phyloP scores from a whole-genome alignment of 2,113 vertebrate genomes.

The Muntiacus reevesi region DNA sequence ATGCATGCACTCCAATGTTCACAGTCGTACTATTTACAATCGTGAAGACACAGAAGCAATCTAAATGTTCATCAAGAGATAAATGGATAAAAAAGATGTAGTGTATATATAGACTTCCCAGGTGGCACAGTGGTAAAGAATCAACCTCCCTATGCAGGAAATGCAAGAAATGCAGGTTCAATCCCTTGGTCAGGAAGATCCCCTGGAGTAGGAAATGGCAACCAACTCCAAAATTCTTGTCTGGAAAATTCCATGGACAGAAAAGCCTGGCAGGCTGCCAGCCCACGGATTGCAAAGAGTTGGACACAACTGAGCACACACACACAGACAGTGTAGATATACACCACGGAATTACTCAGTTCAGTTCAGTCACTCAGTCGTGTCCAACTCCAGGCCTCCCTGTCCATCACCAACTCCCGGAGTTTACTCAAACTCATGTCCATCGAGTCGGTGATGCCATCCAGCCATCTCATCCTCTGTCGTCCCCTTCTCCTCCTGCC shows the following conservation, averaged over 20 bases:
- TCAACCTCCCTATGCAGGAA: not conserved
- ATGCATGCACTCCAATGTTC: not conserved
- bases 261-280: not conserved
- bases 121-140: not conserved
- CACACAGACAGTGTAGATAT: not conserved
- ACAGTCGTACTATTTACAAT: not conserved
- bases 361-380: too few species aligned
- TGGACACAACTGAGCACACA: not conserved
- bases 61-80: not conserved
- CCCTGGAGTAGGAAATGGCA: not conserved
- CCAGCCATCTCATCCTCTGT: too few species aligned
- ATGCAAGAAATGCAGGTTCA: not conserved
- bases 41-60: not conserved
- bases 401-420: too few species aligned
- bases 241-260: not conserved
- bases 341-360: not conserved
- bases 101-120: not conserved
- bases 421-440: too few species aligned
- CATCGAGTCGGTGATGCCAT: too few species aligned
- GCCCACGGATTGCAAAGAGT: not conserved
- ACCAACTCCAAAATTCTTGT: not conserved
- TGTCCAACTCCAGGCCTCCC: too few species aligned
- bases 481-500: too few species aligned
- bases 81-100: not conserved
- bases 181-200: not conserved